A percentile compares a stretch with the other conserved stretches of the same genome.
Evolutionary conservation across 1,140 invertebrate genomes (phyloP).

Genomic region (Drosophila gunungcola): DNA sequence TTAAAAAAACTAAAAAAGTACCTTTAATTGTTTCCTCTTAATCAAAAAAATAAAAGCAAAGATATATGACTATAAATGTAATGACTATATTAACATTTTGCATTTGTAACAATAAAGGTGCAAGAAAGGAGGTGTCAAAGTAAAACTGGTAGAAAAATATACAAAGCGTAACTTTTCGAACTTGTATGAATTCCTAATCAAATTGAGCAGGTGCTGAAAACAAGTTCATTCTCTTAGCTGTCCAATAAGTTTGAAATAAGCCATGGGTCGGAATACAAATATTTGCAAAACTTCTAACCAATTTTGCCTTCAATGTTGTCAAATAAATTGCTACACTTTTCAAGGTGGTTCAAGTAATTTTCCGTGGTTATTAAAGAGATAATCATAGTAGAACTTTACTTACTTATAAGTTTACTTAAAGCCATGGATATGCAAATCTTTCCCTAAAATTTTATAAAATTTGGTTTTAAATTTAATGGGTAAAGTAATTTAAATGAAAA

Average conservation of each 20-base stretch:
- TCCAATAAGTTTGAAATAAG: conserved; percentile 1
- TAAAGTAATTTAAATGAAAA: neutral
- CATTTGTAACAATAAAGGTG: too few relatives aligned
- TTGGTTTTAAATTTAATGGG: too few relatives aligned
- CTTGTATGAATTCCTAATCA: neutral
- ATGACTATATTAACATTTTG: too few relatives aligned
- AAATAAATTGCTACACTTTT: neutral
- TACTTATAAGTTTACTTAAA: too few relatives aligned
- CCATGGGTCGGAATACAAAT: neutral
- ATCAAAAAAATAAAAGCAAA: too few relatives aligned
- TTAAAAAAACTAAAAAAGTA: too few relatives aligned
- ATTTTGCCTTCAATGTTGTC: neutral
- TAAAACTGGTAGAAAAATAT: neutral
- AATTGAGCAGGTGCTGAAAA: neutral
- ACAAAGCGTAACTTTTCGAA: neutral
- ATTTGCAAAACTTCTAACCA: conserved; percentile 2
- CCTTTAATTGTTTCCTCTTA: too few relatives aligned
- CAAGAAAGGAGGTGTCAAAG: neutral
- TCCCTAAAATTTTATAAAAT: too few relatives aligned
- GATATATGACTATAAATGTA: too few relatives aligned
- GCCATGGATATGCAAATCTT: too few relatives aligned
- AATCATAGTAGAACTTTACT: too few relatives aligned
- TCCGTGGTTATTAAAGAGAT: neutral
- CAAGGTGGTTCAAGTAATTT: neutral
- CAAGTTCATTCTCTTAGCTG: neutral